Base-by-base conservation (phyloP, 1,140 invertebrate genomes). In the Gonatopus flavifemur region DNA sequence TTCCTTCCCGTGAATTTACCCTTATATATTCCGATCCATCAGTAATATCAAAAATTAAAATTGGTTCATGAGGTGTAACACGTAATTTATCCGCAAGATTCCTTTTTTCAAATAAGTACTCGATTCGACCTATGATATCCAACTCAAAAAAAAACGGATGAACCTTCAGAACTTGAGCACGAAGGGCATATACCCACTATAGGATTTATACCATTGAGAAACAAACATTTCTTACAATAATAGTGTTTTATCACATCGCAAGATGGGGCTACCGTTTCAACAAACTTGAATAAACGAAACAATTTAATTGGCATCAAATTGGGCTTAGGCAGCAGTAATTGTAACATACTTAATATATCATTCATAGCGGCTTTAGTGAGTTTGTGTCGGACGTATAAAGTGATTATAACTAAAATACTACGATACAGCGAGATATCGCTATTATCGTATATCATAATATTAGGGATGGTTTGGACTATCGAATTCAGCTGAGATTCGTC, bases 221-320 rank as follows among this genome's bases (percentile, higher is more conserved):
- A 19, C 10, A 16, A 33, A 36, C 43, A 45, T 33, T 45, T 35
- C 21, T 32, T 32, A 36, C 43, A 45, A 35, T 45, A 45, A 45
- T 19, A 45, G 35, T 45, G 24, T 32, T 32, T 36, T 35, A 45
- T 45, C 10, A 33, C n/a, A 18, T 35, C 16, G 18, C 16, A 33
- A 5, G 30, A 12, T 4, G 43, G 30, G 7, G 43, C 28, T 6
- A 13, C 7, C 10, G 6, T 5, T 33, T 33, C 7, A 33, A 13
- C 7, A 33, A n/a, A 33, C 15, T 33, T 33, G n/a, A 33, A 33
- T 9, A 42, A 25, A 25, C 30, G 24, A 30, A n/a, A 20, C 5
- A 16, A 5, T 25, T 6, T 42, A 13, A 15, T 28, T 42, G 40
- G 40, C 40, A 42, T 24, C 5, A 13, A 5, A 28, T 42, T 42